phyloP scores from a whole-genome alignment of 2,888 invertebrate genomes.

The Zaprionus bogoriensis region DNA sequence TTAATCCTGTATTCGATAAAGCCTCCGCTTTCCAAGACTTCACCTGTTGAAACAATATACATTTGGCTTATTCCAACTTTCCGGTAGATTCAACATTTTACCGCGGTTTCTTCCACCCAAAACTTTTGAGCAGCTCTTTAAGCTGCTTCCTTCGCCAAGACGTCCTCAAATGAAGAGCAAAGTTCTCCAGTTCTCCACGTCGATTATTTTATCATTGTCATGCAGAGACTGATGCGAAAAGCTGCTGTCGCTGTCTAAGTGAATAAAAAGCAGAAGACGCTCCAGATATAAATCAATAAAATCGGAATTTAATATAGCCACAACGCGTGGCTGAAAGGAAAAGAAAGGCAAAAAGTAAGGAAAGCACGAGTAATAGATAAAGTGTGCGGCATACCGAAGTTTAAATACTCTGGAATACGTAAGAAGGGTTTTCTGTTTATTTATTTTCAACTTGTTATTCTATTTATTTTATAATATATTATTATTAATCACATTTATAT shows the following conservation, averaged over 20 bases:
- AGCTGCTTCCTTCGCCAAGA: neutral
- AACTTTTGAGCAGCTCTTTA: neutral
- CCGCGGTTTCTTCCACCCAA: neutral
- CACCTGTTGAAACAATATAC: no score
- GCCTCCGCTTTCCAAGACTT: no score
- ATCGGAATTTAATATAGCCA: conserved; percentile 71
- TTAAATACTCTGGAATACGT: conserved; percentile 9
- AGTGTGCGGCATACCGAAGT: neutral
- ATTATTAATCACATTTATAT: no score
- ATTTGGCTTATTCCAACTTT: no score
- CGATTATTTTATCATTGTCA: conserved; percentile 58
- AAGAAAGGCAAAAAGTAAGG: neutral
- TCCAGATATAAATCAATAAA: conserved; percentile 62
- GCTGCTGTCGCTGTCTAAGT: conserved; percentile 41
- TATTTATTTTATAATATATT: no score
- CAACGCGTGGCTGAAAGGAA: conserved; percentile 38
- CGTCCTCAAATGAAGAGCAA: no score
- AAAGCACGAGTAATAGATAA: neutral
- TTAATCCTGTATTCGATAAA: no score
- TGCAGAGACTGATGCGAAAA: conserved; percentile 34
- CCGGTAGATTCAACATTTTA: no score
- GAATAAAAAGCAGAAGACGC: conserved; percentile 42
- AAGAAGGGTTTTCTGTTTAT: no score
- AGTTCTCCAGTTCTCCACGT: conserved; percentile 1
- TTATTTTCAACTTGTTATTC: no score